Conservation (phyloP, 2,797 vertebrate species). For the Syncerus caffer region DNA sequence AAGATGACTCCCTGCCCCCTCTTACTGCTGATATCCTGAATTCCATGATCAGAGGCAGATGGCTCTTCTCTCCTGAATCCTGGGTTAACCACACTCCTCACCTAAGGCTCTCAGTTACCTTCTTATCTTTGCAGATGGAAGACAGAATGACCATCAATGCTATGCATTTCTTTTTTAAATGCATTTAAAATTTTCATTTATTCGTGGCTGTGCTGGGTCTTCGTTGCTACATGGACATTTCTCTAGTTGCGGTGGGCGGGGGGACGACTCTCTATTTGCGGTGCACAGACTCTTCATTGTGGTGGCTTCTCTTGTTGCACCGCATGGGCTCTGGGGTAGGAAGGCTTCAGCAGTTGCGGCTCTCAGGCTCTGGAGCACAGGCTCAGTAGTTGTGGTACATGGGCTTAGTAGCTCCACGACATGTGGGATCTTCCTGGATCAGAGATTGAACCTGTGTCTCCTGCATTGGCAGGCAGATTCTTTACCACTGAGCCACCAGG, state of each 20-base stretch:
- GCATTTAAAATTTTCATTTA: background rate
- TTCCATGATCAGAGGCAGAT: background rate
- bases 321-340: background rate
- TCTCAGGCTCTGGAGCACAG: background rate
- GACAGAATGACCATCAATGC: background rate
- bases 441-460: too few species aligned
- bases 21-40: background rate
- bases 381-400: too few species aligned
- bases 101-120: background rate
- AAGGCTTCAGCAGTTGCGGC: background rate
- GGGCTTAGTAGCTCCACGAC: too few species aligned
- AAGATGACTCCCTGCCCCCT: background rate
- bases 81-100: background rate
- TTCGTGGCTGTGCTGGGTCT: background rate
- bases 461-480: too few species aligned
- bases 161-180: background rate
- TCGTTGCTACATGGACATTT: background rate
- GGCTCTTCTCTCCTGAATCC: background rate
- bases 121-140: background rate
- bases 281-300: background rate
- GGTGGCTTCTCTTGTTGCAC: background rate
- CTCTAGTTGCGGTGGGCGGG: fast-evolving
- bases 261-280: fast-evolving
- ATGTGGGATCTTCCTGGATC: too few species aligned
- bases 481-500: too few species aligned